phyloP scores from a whole-genome alignment of 2,797 vertebrate genomes.

The Aplochiton taeniatus region DNA sequence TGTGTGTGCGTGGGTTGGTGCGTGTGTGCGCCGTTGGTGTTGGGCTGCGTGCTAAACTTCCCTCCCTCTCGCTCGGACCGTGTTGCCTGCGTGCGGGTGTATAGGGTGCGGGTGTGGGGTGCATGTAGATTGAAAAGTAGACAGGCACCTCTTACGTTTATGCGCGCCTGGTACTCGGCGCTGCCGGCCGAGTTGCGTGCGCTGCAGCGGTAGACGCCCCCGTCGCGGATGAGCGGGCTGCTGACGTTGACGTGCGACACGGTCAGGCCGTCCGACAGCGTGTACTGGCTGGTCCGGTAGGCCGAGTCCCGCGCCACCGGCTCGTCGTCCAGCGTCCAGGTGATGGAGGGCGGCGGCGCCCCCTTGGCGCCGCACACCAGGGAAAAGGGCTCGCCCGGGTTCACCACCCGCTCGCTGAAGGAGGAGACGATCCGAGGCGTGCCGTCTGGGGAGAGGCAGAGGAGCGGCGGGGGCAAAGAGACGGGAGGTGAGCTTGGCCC shows the following conservation, averaged over 20 bases:
- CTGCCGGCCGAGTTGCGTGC: slow-evolving; percentile 99
- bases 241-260: slow-evolving; percentile 96
- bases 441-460: slow-evolving; percentile 77
- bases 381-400: slow-evolving; percentile 95
- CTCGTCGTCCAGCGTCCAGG: slow-evolving; percentile 97
- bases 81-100: slow-evolving; percentile 40
- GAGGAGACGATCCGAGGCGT: slow-evolving; percentile 95
- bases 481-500: too few relatives aligned
- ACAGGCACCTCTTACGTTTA: slow-evolving; percentile 99
- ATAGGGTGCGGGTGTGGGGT: slow-evolving; percentile 66
- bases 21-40: slow-evolving; percentile 11
- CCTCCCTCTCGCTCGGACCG: slow-evolving; percentile 31
- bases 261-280: slow-evolving; percentile 93
- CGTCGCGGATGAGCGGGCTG: slow-evolving; percentile 92
- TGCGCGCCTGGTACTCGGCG: slow-evolving; percentile 99
- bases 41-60: slow-evolving; percentile 18
- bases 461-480: slow-evolving; percentile 1
- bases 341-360: slow-evolving; percentile 92
- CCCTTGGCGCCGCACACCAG: slow-evolving; percentile 96
- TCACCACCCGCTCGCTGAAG: slow-evolving; percentile 98
- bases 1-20: background rate
- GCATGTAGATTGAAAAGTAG: slow-evolving; percentile 97
- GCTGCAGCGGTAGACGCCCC: slow-evolving; percentile 97
- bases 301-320: slow-evolving; percentile 87
- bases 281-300: slow-evolving; percentile 98